Evolutionary conservation across 2,797 vertebrate species (phyloP), one percentile per base, ranked within the genome.

Genomic region (Thaleichthys pacificus): DNA sequence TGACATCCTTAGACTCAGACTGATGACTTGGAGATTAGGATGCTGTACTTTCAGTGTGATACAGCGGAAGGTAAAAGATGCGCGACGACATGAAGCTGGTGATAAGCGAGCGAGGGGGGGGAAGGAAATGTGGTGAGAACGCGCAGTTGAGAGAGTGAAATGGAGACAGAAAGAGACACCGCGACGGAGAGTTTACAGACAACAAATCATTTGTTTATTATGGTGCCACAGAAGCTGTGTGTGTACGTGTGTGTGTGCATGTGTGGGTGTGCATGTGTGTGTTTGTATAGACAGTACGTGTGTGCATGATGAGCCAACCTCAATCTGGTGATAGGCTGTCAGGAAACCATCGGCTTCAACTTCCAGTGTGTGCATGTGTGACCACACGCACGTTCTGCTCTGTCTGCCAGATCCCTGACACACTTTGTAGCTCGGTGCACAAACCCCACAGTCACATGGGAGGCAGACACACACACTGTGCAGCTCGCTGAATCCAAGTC

Each of bases 301-400:
- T 73, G 60, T 72, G 73, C 38, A n/a, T 58, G 24, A 30, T 70
- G 67, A 65, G 74, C 30, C 74, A 72, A 77, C 68, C 75, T 80
- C 30, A 2, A 61, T 74, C 56, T 77, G 72, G 80, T 77, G 76
- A 87, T 72, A 84, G 82, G 80, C 28, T 78, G 68, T 76, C 60
- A 80, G 74, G 68, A 89, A 88, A 85, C 77, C 77, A 78, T 61
- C 64, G 74, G 35, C 54, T 47, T 58, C 32, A 21, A 74, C 81
- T 90, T 84, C 84, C 89, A 30, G 28, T 89, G 75, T n/a, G 89
- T 91, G 86, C 90, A 90, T 82, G 84, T 84, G 87, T 80, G 76
- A 90, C 86, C 90, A 89, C 89, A 90, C 84, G 79, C 28, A 47
- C 42, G 7, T 28, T 8, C 26, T 3, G 28, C 24, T 69, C 67